These are phyloP conservation scores for Romanogobio albipinnatus DNA, from an alignment of 2,113 vertebrate genomes.

Conservation along the genomic window DNA sequence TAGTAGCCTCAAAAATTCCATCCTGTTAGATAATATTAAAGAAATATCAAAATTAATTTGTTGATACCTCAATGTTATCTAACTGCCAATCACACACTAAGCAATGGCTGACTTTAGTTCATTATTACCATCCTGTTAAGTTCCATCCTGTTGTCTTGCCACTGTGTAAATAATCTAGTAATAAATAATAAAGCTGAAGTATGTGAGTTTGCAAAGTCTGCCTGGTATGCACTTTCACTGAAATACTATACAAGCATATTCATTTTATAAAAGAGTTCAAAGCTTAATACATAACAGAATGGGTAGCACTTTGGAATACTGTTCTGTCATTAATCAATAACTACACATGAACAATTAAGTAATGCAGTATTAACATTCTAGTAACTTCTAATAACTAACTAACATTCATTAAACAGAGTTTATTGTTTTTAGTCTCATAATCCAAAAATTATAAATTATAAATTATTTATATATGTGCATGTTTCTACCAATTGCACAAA, in stretches of 20 bases:
- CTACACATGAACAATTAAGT: too few relatives aligned
- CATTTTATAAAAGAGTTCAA: background rate
- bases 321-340: too few relatives aligned
- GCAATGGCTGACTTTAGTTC: background rate
- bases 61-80: background rate
- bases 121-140: background rate
- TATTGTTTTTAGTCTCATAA: background rate
- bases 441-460: too few relatives aligned
- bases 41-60: background rate
- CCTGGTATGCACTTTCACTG: background rate
- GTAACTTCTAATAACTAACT: too few relatives aligned
- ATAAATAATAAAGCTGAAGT: background rate
- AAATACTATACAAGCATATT: background rate
- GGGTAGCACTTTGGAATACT: too few relatives aligned
- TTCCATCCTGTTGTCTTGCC: background rate
- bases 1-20: background rate
- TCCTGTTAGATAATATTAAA: background rate
- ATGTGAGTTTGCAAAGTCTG: background rate
- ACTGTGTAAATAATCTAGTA: background rate
- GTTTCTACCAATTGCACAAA: background rate
- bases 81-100: background rate
- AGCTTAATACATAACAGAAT: too few relatives aligned
- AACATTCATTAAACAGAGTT: too few relatives aligned
- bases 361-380: too few relatives aligned
- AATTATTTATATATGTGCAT: background rate